Conservation (phyloP, 1,140 invertebrate species). For the Trachymyrmex septentrionalis region DNA sequence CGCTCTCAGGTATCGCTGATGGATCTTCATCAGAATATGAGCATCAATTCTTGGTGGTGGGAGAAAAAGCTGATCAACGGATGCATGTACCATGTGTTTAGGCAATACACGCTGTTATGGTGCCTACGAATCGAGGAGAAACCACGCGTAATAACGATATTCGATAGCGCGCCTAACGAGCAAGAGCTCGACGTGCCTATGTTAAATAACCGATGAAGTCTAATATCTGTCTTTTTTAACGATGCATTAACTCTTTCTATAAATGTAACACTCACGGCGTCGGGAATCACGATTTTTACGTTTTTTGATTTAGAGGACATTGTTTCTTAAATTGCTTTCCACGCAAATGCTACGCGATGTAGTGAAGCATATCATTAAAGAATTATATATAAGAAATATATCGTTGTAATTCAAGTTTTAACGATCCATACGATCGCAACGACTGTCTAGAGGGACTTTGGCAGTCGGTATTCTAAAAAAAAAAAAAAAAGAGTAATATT, state of each 20-base stretch:
- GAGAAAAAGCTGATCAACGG: slow-evolving; percentile 56
- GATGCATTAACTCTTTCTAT: neutral
- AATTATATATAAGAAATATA: slow-evolving; percentile 60
- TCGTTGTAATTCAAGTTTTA: slow-evolving; percentile 28
- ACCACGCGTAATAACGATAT: slow-evolving; percentile 40
- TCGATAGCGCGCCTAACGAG: neutral
- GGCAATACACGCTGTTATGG: slow-evolving; percentile 59
- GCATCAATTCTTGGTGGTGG: slow-evolving; percentile 68
- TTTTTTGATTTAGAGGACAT: slow-evolving; percentile 37
- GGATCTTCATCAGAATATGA: slow-evolving; percentile 70
- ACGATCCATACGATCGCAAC: slow-evolving; percentile 9
- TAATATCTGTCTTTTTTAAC: neutral
- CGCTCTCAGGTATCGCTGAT: slow-evolving; percentile 56
- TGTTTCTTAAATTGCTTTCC: slow-evolving; percentile 11
- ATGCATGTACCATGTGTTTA: slow-evolving; percentile 58
- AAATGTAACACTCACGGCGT: neutral
- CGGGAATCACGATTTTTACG: slow-evolving; percentile 10
- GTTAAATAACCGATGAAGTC: slow-evolving; percentile 26
- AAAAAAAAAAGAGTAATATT: slow-evolving; percentile 9
- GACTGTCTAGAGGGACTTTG: neutral
- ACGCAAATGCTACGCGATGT: neutral
- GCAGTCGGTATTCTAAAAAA: slow-evolving; percentile 33
- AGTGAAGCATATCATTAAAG: slow-evolving; percentile 70
- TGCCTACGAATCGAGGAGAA: slow-evolving; percentile 58
- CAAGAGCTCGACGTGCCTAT: neutral